Percentiles rank a stretch among this genome's conserved stretches.
phyloP scores from a whole-genome alignment of 2,888 invertebrate species.

The Drosophila infuscata region DNA sequence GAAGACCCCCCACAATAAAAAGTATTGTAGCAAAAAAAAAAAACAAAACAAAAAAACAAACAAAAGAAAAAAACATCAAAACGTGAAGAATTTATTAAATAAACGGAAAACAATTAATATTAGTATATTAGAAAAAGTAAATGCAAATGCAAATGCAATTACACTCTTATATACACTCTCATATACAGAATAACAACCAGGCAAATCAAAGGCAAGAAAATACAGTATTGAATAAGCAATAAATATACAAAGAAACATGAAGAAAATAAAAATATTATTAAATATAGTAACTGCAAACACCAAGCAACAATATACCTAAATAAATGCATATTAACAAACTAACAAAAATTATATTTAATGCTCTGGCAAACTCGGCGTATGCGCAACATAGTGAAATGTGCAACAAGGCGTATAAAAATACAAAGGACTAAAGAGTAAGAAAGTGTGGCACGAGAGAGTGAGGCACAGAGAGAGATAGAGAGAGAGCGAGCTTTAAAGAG shows the following conservation, averaged over 20 bases:
- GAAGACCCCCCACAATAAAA: slow-evolving; percentile 50
- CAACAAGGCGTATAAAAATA: slow-evolving; percentile 63
- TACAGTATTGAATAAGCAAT: slow-evolving; percentile 62
- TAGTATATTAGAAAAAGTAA: slow-evolving; percentile 60
- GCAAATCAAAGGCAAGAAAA: slow-evolving; percentile 26
- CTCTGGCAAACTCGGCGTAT: slow-evolving; percentile 32
- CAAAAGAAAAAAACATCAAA: slow-evolving; percentile 5
- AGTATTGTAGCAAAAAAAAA: slow-evolving; percentile 29
- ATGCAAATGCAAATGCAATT: slow-evolving; percentile 38
- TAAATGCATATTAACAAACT: slow-evolving; percentile 60
- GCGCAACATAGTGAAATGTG: slow-evolving; percentile 51
- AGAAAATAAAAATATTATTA: slow-evolving; percentile 51
- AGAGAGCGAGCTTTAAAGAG: slow-evolving; percentile 49
- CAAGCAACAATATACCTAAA: slow-evolving; percentile 61
- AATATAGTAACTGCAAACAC: slow-evolving; percentile 66
- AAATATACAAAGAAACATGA: slow-evolving; percentile 38
- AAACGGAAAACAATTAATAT: slow-evolving; percentile 50
- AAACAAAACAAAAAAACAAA: background rate
- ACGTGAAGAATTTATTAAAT: slow-evolving; percentile 61
- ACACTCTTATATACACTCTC: slow-evolving; percentile 39
- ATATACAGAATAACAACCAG: slow-evolving; percentile 33
- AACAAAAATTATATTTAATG: background rate
- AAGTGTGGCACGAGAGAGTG: slow-evolving; percentile 29
- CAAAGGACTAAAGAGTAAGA: background rate
- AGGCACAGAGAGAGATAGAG: background rate